Conservation (phyloP, 2,797 vertebrate species). For the Aphelocoma californica region DNA sequence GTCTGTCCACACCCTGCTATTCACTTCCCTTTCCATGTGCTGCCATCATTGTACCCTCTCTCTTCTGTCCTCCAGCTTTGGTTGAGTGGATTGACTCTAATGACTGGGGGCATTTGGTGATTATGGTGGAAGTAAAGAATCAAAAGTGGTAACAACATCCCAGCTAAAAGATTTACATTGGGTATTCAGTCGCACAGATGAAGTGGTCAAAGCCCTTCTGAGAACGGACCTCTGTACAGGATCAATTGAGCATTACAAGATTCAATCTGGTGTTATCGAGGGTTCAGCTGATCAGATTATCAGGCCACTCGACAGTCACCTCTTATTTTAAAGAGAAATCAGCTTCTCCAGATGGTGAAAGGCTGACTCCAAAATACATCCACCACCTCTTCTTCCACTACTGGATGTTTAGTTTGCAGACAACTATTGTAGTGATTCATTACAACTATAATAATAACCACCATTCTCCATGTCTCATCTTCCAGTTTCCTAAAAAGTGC, state of each 20-base stretch:
- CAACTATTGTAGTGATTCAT: not conserved
- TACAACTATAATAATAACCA: not conserved
- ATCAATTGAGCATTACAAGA: not conserved
- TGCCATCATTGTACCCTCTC: not conserved
- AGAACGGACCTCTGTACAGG: not conserved
- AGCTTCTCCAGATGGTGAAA: not conserved
- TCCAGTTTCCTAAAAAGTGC: not conserved
- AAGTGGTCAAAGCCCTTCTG: not conserved
- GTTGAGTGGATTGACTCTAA: not conserved
- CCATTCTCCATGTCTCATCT: not conserved
- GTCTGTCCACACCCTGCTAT: not conserved
- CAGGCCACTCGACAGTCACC: not conserved
- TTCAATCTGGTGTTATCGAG: not conserved
- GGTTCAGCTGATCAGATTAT: not conserved
- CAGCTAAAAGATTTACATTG: not conserved
- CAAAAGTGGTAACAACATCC: not conserved
- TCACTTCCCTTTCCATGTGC: not conserved
- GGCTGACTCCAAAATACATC: accelerated
- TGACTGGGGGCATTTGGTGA: not conserved
- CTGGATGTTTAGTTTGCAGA: not conserved
- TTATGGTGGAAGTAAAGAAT: not conserved
- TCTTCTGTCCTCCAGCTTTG: not conserved
- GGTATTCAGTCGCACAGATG: not conserved
- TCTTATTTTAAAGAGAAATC: not conserved
- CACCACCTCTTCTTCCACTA: not conserved